These are phyloP conservation scores for Heliothis virescens DNA, from an alignment of 1,140 invertebrate species.

Conservation along the genomic window DNA sequence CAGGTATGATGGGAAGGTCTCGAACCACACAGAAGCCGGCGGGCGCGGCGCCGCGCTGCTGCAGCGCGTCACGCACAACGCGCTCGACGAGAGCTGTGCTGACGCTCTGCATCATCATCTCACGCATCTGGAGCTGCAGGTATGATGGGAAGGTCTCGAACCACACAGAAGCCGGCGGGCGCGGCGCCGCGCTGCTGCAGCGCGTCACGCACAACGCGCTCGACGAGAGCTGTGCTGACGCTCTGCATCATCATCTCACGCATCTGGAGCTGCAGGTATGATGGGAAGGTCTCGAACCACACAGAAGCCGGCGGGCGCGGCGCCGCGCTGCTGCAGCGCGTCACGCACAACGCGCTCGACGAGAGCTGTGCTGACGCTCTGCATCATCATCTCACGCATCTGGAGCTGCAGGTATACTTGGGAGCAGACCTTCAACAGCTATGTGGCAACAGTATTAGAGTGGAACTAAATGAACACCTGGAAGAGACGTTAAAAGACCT, in stretches of 20 bases:
- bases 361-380: constrained; percentile 96
- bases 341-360: constrained; percentile 97
- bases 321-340: constrained; percentile 93
- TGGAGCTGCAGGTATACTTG: constrained; percentile 50
- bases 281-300: too few species aligned
- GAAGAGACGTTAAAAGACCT: too few species aligned
- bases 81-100: constrained; percentile 97
- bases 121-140: constrained; percentile 61
- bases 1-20: not conserved
- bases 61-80: constrained; percentile 94
- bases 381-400: constrained; percentile 74
- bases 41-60: constrained; percentile 95
- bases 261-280: constrained; percentile 57
- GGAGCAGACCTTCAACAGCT: too few species aligned
- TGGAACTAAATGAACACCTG: too few species aligned
- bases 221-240: constrained; percentile 97
- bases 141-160: not conserved
- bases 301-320: constrained; percentile 94
- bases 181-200: constrained; percentile 94
- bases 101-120: constrained; percentile 88
- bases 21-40: too few species aligned
- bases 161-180: constrained; percentile 93
- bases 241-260: constrained; percentile 83
- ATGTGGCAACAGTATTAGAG: too few species aligned
- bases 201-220: constrained; percentile 96